phyloP scores from a whole-genome alignment of 2,797 vertebrate species.

The Emydoidea blandingii region DNA sequence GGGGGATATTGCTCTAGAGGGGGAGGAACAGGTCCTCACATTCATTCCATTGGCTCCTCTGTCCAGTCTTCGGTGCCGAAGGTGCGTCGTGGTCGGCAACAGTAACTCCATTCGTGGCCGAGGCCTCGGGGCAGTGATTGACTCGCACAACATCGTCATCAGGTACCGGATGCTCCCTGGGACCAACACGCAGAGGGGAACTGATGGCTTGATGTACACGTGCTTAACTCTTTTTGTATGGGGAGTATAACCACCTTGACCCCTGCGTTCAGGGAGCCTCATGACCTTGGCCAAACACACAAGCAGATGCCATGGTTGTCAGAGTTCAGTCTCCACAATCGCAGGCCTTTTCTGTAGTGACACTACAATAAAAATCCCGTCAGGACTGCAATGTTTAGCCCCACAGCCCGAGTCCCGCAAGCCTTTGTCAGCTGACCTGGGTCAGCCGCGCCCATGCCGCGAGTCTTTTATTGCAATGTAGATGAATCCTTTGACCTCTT shows the following conservation, averaged over 20 bases:
- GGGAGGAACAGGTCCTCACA: background rate
- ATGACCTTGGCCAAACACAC: background rate
- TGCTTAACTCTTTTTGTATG: background rate
- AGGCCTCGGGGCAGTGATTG: background rate
- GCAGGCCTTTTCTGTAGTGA: background rate
- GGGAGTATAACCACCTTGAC: background rate
- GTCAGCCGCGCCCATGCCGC: background rate
- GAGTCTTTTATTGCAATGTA: background rate
- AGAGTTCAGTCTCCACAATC: background rate
- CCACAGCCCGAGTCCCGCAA: background rate
- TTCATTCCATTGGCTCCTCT: background rate
- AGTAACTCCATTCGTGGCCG: background rate
- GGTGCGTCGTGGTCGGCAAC: background rate
- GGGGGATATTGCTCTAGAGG: background rate
- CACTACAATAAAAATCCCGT: background rate
- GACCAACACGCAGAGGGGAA: background rate
- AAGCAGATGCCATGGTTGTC: background rate
- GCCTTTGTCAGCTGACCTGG: background rate
- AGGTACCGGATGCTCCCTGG: background rate
- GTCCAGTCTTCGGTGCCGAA: conserved; percentile 7
- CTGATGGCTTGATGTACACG: background rate
- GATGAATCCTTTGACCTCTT: background rate
- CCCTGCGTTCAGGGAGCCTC: background rate
- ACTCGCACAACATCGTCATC: background rate
- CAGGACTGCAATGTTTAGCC: background rate